These are phyloP conservation scores for Nesometra sesokonis DNA, from an alignment of 35 echinoderm and acorn worm species.

Conservation along the genomic window DNA sequence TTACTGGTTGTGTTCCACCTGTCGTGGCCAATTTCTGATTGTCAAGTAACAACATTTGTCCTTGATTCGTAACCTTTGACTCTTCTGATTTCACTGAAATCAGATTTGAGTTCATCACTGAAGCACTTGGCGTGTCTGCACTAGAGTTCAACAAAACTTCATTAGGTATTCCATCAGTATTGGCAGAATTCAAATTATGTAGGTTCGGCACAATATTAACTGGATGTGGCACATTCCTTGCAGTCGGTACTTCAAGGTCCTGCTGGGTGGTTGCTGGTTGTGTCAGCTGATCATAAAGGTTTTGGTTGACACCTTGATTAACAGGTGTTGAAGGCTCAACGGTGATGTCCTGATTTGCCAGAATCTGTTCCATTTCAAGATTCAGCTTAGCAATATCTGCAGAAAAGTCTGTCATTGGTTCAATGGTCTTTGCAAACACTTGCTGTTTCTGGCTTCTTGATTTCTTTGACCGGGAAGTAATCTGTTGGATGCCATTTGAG, in stretches of 20 bases:
- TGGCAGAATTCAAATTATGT: background rate
- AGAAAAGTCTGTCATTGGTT: background rate
- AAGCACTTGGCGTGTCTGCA: background rate
- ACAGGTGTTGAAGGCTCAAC: background rate
- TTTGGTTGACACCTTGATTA: background rate
- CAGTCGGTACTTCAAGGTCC: background rate
- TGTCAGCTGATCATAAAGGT: background rate
- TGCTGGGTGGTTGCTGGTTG: background rate
- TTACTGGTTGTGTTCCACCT: background rate
- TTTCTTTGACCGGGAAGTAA: background rate
- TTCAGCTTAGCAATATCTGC: background rate
- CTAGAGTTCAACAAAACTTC: background rate
- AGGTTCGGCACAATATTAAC: background rate
- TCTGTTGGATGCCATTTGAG: background rate
- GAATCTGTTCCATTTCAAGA: background rate
- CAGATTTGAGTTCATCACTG: background rate
- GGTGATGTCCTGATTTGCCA: background rate
- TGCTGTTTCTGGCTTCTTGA: background rate
- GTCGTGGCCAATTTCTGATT: background rate
- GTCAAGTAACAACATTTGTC: background rate
- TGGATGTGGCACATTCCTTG: background rate
- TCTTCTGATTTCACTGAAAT: background rate
- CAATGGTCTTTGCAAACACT: background rate
- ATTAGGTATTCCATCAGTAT: background rate
- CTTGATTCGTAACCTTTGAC: background rate